Conservation (phyloP, 2,888 invertebrate species). For the Pristionchus exspectatus region DNA sequence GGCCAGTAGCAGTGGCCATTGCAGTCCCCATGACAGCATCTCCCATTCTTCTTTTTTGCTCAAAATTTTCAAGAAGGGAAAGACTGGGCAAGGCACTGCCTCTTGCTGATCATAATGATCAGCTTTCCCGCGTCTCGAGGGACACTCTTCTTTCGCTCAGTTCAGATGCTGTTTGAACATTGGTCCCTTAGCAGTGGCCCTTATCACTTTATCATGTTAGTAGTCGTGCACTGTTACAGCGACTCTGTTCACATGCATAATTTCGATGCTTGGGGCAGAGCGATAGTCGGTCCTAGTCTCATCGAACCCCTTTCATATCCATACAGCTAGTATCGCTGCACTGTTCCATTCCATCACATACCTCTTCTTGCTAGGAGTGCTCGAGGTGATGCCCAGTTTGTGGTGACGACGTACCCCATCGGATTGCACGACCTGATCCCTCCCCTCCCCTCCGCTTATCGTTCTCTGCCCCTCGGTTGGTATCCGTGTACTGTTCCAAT, state of each 20-base stretch:
- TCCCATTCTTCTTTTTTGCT: background rate
- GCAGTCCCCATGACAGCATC: conserved; percentile 16
- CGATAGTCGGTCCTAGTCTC: background rate
- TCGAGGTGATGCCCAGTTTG: background rate
- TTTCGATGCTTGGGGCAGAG: background rate
- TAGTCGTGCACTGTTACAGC: background rate
- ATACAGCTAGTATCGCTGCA: background rate
- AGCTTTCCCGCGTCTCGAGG: too few species aligned
- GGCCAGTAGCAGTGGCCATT: background rate
- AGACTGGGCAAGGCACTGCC: background rate
- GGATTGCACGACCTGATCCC: background rate
- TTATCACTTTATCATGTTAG: background rate
- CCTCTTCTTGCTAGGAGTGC: background rate
- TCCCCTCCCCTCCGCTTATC: background rate
- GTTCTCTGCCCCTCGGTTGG: background rate
- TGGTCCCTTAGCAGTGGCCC: background rate
- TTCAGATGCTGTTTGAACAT: background rate
- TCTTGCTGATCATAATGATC: background rate
- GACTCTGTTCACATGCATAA: background rate
- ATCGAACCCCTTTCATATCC: background rate
- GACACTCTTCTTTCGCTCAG: background rate
- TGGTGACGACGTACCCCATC: background rate
- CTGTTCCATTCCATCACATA: background rate
- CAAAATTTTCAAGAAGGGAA: too few species aligned
- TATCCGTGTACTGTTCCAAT: conserved; percentile 40